These are phyloP conservation scores for Dipodomys ordii DNA, from an alignment of 2,113 vertebrate species.

Conservation along the genomic window DNA sequence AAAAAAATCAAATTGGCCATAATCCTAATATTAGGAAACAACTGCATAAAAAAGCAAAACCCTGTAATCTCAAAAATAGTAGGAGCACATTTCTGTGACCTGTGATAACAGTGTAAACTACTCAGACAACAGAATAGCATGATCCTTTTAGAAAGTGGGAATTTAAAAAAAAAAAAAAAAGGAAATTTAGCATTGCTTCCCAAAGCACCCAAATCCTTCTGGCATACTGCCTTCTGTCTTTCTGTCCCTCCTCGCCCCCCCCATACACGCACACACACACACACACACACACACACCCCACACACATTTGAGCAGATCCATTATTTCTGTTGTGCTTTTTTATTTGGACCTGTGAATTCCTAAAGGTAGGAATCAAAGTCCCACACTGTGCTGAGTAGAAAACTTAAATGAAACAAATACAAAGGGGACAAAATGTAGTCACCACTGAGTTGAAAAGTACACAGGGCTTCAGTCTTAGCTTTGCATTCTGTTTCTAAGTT, in stretches of 20 bases:
- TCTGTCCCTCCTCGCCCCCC: not conserved
- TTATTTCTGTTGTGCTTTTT: not conserved
- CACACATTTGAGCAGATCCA: not conserved
- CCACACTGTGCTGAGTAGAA: not conserved
- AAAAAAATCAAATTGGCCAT: not conserved
- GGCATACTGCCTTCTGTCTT: rapidly evolving
- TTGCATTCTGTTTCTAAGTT: not conserved
- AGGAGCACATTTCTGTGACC: not conserved
- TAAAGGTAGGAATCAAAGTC: not conserved
- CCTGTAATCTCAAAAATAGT: not conserved
- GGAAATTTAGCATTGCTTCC: not conserved
- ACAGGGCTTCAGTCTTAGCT: not conserved
- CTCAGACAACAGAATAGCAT: not conserved
- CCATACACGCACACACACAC: rapidly evolving
- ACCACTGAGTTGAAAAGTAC: not conserved
- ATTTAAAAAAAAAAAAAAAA: not conserved
- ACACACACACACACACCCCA: not conserved
- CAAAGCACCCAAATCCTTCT: not conserved
- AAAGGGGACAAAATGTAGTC: not conserved
- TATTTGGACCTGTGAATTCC: not conserved
- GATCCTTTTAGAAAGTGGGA: not conserved
- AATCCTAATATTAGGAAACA: not conserved
- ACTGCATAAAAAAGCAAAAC: not conserved
- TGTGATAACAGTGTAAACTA: not conserved
- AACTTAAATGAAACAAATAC: not conserved